phyloP scores from a whole-genome alignment of 2,888 invertebrate species.

The Xestia rhomboidea region DNA sequence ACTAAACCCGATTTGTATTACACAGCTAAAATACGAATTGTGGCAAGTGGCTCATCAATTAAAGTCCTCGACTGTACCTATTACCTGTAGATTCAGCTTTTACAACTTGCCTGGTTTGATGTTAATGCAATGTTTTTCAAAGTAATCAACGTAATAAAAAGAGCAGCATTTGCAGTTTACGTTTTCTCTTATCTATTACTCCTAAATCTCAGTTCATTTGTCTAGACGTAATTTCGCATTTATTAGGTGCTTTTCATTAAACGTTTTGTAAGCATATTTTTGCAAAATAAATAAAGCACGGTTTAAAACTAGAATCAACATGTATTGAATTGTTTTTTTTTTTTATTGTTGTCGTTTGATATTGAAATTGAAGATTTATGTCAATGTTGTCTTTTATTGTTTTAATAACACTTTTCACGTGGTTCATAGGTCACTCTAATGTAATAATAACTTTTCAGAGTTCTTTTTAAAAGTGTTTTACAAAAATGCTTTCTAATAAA shows the following conservation, averaged over 20 bases:
- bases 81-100: not conserved
- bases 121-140: slow-evolving; percentile 8
- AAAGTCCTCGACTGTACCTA: too few relatives aligned
- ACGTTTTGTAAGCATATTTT: not conserved
- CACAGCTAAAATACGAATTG: too few relatives aligned
- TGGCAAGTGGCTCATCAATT: too few relatives aligned
- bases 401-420: not conserved
- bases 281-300: not conserved
- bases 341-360: not conserved
- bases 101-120: not conserved
- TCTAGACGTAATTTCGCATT: slow-evolving; percentile 24
- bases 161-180: slow-evolving; percentile 31
- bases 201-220: slow-evolving; percentile 16
- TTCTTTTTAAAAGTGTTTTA: not conserved
- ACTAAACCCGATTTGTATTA: too few relatives aligned
- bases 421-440: not conserved
- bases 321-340: not conserved
- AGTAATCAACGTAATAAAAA: slow-evolving; percentile 4
- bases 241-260: not conserved
- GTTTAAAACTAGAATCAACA: not conserved
- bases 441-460: not conserved
- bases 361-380: not conserved
- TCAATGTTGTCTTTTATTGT: not conserved
- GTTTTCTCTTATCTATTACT: slow-evolving; percentile 4
- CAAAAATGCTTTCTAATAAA: not conserved